Percentiles rank a stretch among this genome's conserved stretches.
Conservation (phyloP, 2,888 invertebrate genomes). For the Hirtodrosophila cameraria region DNA sequence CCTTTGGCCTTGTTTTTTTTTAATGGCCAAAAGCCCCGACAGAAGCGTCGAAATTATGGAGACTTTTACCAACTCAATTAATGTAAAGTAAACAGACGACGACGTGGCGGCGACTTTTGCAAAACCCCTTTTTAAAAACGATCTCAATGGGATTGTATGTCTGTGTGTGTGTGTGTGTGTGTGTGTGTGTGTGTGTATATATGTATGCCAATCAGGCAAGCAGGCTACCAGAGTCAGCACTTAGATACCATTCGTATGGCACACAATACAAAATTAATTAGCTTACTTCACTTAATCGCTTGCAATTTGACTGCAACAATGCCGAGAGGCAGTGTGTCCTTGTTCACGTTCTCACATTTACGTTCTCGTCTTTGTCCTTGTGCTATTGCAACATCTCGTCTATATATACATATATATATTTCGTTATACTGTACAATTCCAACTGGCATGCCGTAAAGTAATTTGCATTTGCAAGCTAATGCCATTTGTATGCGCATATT, state of each 20-base stretch:
- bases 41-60: slow-evolving; percentile 65
- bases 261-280: slow-evolving; percentile 80
- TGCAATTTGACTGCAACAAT: slow-evolving; percentile 75
- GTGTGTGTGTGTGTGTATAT: background rate
- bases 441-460: slow-evolving; percentile 69
- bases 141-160: background rate
- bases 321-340: slow-evolving; percentile 47
- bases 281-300: slow-evolving; percentile 79
- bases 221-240: slow-evolving; percentile 25
- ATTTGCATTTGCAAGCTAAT: slow-evolving; percentile 78
- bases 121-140: slow-evolving; percentile 4
- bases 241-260: slow-evolving; percentile 43
- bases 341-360: slow-evolving; percentile 1
- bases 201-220: slow-evolving; percentile 39
- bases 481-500: slow-evolving; percentile 80
- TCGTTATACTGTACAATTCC: slow-evolving; percentile 22
- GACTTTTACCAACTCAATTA: slow-evolving; percentile 77
- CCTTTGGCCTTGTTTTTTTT: slow-evolving; percentile 33
- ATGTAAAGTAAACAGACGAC: slow-evolving; percentile 73
- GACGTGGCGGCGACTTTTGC: slow-evolving; percentile 11
- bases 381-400: background rate
- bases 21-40: slow-evolving; percentile 64
- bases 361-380: slow-evolving; percentile 17
- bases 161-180: slow-evolving; percentile 11
- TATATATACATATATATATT: too few relatives aligned